These are phyloP conservation scores for Cossypha caffra DNA, from an alignment of 2,797 vertebrate genomes.

Conservation along the genomic window DNA sequence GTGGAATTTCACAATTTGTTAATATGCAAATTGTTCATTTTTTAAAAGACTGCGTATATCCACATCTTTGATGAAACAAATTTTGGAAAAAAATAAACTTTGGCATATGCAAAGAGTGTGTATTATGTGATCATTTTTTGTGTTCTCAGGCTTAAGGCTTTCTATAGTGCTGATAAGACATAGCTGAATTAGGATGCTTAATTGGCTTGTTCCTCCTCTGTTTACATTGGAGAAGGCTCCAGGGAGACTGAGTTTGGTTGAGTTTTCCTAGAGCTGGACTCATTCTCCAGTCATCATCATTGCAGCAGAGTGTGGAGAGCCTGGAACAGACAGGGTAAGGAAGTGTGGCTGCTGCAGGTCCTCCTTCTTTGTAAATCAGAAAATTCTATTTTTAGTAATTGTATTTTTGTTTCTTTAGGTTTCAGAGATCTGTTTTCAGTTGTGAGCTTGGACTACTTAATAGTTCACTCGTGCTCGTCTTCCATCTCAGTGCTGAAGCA, in stretches of 20 bases:
- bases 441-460: rapidly evolving
- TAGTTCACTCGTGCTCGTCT: rapidly evolving
- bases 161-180: rapidly evolving
- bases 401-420: neutral
- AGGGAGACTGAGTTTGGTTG: rapidly evolving
- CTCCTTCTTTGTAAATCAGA: too few relatives aligned
- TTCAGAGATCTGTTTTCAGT: too few relatives aligned
- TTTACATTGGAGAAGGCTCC: neutral
- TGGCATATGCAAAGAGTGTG: neutral
- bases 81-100: slow-evolving; percentile 75
- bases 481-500: rapidly evolving
- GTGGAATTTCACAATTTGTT: slow-evolving; percentile 39
- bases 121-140: neutral
- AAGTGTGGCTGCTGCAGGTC: rapidly evolving
- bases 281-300: rapidly evolving
- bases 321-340: rapidly evolving
- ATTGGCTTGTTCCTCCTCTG: neutral
- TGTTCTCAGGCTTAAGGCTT: neutral
- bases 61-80: slow-evolving; percentile 53
- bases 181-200: neutral
- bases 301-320: too few relatives aligned
- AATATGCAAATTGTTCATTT: slow-evolving; percentile 28
- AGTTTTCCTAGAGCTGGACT: neutral
- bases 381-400: rapidly evolving
- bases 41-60: slow-evolving; percentile 45